These are phyloP conservation scores for Drosophila formosana DNA, from an alignment of 2,888 invertebrate genomes.

Conservation along the genomic window DNA sequence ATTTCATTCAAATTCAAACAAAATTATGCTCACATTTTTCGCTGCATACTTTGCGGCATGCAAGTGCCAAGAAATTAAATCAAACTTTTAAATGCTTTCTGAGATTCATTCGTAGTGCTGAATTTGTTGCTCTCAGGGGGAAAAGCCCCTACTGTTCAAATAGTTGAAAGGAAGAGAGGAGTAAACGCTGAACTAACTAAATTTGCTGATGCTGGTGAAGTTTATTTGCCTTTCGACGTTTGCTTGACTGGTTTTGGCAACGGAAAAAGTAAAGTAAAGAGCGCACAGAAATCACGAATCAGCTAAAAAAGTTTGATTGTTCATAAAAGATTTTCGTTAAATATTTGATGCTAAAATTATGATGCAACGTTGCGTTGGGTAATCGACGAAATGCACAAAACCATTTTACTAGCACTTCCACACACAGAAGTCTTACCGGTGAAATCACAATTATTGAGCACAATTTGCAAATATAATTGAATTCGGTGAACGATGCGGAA, in stretches of 20 bases:
- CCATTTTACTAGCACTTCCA: conserved; percentile 44
- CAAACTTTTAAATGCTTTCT: conserved; percentile 63
- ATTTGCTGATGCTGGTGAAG: conserved; percentile 71
- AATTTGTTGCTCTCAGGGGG: conserved; percentile 24
- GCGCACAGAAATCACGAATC: conserved; percentile 31
- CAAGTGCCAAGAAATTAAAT: conserved; percentile 49
- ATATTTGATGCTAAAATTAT: conserved; percentile 80
- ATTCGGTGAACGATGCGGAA: background rate
- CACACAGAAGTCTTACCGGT: conserved; percentile 31
- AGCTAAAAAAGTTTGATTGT: conserved; percentile 69
- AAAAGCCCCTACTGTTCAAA: conserved; percentile 21
- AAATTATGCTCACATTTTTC: conserved; percentile 51
- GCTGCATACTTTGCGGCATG: conserved; percentile 45
- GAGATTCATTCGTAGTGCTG: conserved; percentile 34
- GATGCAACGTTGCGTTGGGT: conserved; percentile 78
- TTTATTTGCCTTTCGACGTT: conserved; percentile 75
- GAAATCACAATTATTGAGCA: background rate
- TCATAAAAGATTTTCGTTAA: conserved; percentile 78
- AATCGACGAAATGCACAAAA: conserved; percentile 73
- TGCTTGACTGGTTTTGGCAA: conserved; percentile 55
- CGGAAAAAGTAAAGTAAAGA: conserved; percentile 9
- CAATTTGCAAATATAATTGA: conserved; percentile 22
- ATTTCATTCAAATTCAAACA: conserved; percentile 41
- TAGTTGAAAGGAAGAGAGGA: conserved; percentile 2
- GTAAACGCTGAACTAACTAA: conserved; percentile 74